phyloP scores from a whole-genome alignment of 2,113 vertebrate genomes.

The Heliornis fulica region DNA sequence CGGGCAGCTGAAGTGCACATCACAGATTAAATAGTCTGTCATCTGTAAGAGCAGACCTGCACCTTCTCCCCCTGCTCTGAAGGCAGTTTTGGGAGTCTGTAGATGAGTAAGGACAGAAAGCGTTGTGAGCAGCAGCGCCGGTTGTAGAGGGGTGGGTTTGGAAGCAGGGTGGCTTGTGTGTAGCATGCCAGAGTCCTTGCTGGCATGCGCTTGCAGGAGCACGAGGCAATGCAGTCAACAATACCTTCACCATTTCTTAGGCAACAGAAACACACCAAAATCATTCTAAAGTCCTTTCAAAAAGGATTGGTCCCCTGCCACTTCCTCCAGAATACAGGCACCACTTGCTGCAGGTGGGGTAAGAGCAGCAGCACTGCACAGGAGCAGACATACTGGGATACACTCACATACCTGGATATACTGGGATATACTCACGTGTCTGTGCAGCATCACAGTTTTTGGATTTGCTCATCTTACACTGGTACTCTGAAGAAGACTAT shows the following conservation, averaged over 20 bases:
- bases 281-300: not conserved
- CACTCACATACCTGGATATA: not conserved
- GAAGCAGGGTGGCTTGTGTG: accelerated
- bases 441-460: not conserved
- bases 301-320: not conserved
- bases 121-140: not conserved
- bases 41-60: not conserved
- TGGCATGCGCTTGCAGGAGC: not conserved
- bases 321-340: not conserved
- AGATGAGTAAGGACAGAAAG: not conserved
- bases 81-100: not conserved
- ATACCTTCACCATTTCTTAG: not conserved
- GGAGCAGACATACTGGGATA: not conserved
- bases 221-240: not conserved
- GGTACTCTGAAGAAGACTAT: not conserved
- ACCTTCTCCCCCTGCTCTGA: not conserved
- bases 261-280: not conserved
- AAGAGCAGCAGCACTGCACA: not conserved
- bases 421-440: not conserved
- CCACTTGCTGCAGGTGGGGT: not conserved
- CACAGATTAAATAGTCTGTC: not conserved
- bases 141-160: not conserved
- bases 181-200: not conserved
- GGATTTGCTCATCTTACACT: not conserved
- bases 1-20: not conserved